Conservation (phyloP, 2,888 invertebrate genomes). For the Lobophora halterata region DNA sequence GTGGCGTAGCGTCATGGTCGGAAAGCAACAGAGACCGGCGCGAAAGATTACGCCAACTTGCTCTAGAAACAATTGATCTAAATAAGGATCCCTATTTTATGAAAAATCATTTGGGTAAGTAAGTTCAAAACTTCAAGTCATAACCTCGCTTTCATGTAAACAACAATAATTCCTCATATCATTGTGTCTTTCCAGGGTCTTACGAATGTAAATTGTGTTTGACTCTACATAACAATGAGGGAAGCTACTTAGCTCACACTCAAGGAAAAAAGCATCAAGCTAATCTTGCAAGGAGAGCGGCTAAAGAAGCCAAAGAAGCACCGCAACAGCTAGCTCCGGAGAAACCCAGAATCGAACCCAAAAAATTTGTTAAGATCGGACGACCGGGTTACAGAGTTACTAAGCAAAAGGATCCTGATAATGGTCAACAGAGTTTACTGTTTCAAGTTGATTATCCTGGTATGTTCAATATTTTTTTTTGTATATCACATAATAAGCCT, state of each 20-base stretch:
- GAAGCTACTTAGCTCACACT: constrained; percentile 98
- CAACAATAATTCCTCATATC: not conserved
- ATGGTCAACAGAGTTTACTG: constrained; percentile 96
- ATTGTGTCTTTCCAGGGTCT: constrained; percentile 81
- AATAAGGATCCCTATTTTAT: constrained; percentile 99
- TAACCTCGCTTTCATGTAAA: constrained; percentile 25
- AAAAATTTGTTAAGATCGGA: constrained; percentile 99
- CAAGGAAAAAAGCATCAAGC: constrained; percentile 99
- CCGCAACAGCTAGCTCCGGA: constrained; percentile 96
- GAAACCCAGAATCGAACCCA: constrained; percentile 97
- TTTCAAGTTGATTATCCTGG: constrained; percentile 98
- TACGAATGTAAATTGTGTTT: constrained; percentile 99
- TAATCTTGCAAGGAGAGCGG: constrained; percentile 97
- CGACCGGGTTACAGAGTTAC: constrained; percentile 99
- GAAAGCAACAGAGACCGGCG: constrained; percentile 98
- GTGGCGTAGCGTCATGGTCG: constrained; percentile 99
- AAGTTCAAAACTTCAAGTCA: constrained; percentile 3
- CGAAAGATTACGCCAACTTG: constrained; percentile 96
- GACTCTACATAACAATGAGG: constrained; percentile 99
- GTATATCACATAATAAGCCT: too few relatives aligned
- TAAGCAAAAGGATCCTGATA: constrained; percentile 97
- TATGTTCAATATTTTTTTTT: constrained; percentile 43
- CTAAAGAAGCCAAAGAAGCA: constrained; percentile 98
- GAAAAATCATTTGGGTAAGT: constrained; percentile 97
- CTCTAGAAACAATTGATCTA: constrained; percentile 98